phyloP scores from a whole-genome alignment of 2,888 invertebrate species.

The Acanthosepion pharaonis region DNA sequence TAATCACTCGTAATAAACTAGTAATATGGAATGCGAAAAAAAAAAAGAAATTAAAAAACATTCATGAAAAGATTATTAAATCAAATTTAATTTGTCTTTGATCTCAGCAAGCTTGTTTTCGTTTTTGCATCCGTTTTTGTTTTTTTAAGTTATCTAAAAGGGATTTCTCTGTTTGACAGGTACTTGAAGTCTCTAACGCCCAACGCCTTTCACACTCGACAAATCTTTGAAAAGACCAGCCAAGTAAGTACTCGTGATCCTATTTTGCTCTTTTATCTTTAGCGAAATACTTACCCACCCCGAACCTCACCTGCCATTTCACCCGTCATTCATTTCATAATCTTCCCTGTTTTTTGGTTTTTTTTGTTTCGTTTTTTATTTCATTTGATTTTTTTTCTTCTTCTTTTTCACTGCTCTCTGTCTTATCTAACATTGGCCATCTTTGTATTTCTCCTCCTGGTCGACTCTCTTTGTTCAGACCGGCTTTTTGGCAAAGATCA shows the following conservation, averaged over 20 bases:
- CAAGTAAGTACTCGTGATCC: background rate
- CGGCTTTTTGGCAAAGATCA: no score
- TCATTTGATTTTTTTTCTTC: background rate
- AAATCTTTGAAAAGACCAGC: background rate
- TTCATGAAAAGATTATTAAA: background rate
- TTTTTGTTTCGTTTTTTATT: background rate
- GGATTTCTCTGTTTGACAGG: slow-evolving; percentile 1
- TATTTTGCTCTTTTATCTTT: background rate
- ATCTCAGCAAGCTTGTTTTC: background rate
- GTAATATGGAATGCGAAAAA: no score
- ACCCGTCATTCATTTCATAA: no score
- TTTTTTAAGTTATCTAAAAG: background rate
- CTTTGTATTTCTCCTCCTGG: no score
- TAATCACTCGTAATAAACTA: no score
- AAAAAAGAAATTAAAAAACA: no score
- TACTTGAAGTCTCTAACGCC: background rate
- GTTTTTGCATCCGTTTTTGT: no score
- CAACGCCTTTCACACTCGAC: background rate
- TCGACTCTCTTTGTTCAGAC: no score
- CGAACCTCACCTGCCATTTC: background rate
- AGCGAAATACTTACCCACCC: no score
- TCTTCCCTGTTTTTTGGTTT: background rate
- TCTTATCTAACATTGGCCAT: no score
- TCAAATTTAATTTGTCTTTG: background rate
- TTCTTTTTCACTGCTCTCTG: background rate